phyloP scores from a whole-genome alignment of 2,113 vertebrate species.

The Panthera uncia region DNA sequence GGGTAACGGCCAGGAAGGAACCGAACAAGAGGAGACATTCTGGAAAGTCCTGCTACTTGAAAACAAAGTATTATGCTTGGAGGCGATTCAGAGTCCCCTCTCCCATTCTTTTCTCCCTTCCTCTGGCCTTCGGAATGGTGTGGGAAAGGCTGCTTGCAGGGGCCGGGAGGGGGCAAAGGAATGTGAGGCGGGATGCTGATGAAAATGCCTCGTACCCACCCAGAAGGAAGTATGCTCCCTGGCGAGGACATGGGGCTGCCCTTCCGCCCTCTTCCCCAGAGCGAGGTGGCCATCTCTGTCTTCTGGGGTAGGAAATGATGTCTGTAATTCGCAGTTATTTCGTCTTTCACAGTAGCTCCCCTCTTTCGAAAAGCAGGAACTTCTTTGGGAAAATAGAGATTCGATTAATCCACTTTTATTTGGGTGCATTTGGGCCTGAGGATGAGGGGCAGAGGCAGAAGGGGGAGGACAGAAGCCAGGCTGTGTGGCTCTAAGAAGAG shows the following conservation, averaged over 20 bases:
- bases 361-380: constrained; percentile 56
- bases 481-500: neutral
- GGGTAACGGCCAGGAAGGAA: constrained; percentile 49
- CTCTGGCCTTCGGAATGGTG: neutral
- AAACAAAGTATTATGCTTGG: constrained; percentile 41
- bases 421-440: neutral
- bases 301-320: neutral
- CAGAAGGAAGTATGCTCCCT: neutral
- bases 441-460: neutral
- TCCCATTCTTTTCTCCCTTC: neutral
- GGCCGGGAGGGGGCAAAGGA: neutral
- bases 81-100: neutral
- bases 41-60: constrained; percentile 54
- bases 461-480: neutral
- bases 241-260: neutral
- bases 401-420: neutral
- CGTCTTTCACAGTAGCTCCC: constrained; percentile 33
- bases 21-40: constrained; percentile 24
- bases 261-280: neutral
- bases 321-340: constrained; percentile 38
- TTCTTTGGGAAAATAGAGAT: constrained; percentile 40
- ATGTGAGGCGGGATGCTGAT: neutral
- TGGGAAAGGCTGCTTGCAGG: neutral
- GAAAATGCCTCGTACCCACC: neutral
- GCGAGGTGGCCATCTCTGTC: constrained; percentile 47